These are phyloP conservation scores for Grantiella picta DNA, from an alignment of 2,113 vertebrate genomes.

Conservation along the genomic window DNA sequence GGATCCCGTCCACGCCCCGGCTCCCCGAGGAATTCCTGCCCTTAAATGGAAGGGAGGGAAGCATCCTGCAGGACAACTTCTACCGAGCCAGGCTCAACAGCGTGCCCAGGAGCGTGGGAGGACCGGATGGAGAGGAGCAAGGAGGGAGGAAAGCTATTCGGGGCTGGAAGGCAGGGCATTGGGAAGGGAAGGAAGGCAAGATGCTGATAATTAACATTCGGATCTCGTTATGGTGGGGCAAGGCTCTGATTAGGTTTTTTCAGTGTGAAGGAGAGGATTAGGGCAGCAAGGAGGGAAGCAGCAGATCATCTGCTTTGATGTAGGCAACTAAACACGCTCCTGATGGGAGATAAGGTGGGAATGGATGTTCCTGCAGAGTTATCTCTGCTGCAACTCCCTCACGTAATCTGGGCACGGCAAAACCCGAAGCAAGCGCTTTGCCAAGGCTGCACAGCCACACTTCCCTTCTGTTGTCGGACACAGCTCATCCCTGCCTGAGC, in stretches of 20 bases:
- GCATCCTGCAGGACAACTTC: slow-evolving; percentile 53
- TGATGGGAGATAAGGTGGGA: slow-evolving; percentile 46
- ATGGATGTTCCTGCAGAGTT: slow-evolving; percentile 4
- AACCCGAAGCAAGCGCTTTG: rapidly evolving
- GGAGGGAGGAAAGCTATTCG: slow-evolving; percentile 31
- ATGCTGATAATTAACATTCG: slow-evolving; percentile 11
- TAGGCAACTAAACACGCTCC: background rate
- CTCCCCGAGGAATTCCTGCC: slow-evolving; percentile 28
- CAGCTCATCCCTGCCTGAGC: background rate
- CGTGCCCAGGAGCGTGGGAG: slow-evolving; percentile 58
- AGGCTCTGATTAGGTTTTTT: background rate
- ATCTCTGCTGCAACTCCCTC: background rate
- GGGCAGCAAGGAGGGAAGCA: background rate
- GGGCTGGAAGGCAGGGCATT: slow-evolving; percentile 59
- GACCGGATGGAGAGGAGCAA: slow-evolving; percentile 30
- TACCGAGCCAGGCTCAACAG: background rate
- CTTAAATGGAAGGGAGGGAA: slow-evolving; percentile 41
- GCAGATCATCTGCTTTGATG: slow-evolving; percentile 14
- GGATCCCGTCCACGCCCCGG: background rate
- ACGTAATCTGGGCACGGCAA: background rate
- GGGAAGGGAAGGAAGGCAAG: background rate
- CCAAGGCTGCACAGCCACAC: background rate
- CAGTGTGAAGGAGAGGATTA: background rate
- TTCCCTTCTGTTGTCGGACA: rapidly evolving
- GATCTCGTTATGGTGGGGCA: background rate